Evolutionary conservation across 2,797 vertebrate species (phyloP), one percentile per base, ranked within the genome.

Genomic region (Heliangelus exortis): DNA sequence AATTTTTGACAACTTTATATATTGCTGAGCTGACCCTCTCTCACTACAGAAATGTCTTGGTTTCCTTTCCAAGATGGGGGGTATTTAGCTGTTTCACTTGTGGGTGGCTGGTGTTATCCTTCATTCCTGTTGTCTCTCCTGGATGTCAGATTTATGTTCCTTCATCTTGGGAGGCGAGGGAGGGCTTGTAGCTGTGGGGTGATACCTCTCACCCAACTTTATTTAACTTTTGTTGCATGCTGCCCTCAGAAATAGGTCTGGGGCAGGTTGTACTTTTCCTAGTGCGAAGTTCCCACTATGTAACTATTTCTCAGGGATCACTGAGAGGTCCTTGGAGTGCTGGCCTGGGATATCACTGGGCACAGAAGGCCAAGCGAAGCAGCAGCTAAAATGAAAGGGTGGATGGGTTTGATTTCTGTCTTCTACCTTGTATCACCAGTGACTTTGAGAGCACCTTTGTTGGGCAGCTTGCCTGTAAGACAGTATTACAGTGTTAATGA

Each of bases 1-100:
- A 73, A 9, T 50, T 92, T 51, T 51, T 22, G 57, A 45, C 2
- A 11, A 34, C 29, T 59, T 79, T 45, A 31, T 79, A 2, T 28
- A 4, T 45, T 34, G 21, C 17, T 65, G 43, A 57, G 72, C 3
- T 19, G 28, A 75, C 75, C 25, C 20, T 81, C 22, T 72, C 7
- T 62, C 2, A 0, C 29, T 72, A 25, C 39, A 66, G 62, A 79
- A 87, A 21, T 13, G 7, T n/a, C 34, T 68, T 0, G 0, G 11
- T 80, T 89, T 92, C 28, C 41, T 87, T 80, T 50, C 54, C 22
- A 17, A 1, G 16, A 18, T 2, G 1, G 12, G 21, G 8, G 3
- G 28, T 82, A 36, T 87, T 82, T 71, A 54, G 18, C 41, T 0
- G 0, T 77, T 92, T 74, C 61, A 50, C 22, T 61, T 67, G 11